Conservation (phyloP, 2,797 vertebrate species). For the Centropyge bicolor region DNA sequence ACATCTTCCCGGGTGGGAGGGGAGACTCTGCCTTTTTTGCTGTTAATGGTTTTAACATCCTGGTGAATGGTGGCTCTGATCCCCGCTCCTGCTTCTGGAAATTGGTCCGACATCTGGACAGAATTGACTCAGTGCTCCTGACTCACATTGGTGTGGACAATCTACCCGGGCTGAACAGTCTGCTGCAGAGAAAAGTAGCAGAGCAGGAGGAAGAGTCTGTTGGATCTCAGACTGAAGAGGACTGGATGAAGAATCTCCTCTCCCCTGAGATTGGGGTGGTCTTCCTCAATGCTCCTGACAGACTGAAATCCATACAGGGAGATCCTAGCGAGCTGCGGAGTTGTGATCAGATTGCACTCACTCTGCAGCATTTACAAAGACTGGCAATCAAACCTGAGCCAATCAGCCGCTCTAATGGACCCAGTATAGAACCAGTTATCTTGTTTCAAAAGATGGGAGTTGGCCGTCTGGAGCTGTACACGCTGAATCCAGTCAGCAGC, state of each 20-base stretch:
- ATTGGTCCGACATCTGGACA: constrained; percentile 94
- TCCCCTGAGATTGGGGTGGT: constrained; percentile 94
- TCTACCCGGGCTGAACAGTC: constrained; percentile 92
- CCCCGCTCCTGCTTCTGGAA: constrained; percentile 95
- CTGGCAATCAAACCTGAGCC: constrained; percentile 86
- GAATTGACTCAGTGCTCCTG: constrained; percentile 92
- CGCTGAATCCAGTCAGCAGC: constrained; percentile 90
- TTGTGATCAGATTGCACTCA: constrained; percentile 86
- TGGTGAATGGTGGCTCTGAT: constrained; percentile 95
- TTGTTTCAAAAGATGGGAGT: constrained; percentile 98
- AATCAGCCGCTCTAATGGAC: constrained; percentile 77
- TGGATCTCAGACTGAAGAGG: constrained; percentile 72
- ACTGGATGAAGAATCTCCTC: constrained; percentile 89
- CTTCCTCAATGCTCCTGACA: constrained; percentile 89
- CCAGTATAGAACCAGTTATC: constrained; percentile 86
- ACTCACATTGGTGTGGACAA: constrained; percentile 93
- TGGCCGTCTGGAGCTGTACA: constrained; percentile 92
- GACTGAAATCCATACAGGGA: constrained; percentile 70
- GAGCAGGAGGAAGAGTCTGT: constrained; percentile 86
- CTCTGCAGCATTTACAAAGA: constrained; percentile 85
- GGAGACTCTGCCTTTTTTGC: constrained; percentile 95
- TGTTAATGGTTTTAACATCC: constrained; percentile 93
- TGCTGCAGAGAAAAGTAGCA: constrained; percentile 90
- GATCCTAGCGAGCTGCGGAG: constrained; percentile 83
- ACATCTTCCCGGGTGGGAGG: constrained; percentile 93